Percentiles rank a stretch among this genome's conserved stretches.
Evolutionary conservation across 30 jellyfish, hydroid and myxozoan genomes (phyloP).

Genomic region (Hydractinia echinata): DNA sequence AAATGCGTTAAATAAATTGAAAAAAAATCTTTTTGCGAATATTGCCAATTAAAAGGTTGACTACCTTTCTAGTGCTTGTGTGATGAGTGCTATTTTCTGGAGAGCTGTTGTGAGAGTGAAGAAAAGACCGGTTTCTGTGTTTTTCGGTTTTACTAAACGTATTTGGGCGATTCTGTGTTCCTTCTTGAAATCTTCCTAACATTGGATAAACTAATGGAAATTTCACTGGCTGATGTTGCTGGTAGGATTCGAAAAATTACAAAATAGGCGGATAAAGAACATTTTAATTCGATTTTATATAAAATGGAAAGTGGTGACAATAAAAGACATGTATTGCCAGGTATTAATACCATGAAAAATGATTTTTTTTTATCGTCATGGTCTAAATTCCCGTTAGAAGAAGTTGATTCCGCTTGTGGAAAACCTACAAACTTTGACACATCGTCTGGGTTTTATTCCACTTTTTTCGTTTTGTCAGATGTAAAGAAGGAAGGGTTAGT

Average conservation of each 20-base stretch:
- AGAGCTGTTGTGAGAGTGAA: background rate
- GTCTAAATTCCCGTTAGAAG: background rate
- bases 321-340: background rate
- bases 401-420: background rate
- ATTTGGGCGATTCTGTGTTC: background rate
- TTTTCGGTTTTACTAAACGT: background rate
- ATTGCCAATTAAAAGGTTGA: background rate
- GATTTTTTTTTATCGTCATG: background rate
- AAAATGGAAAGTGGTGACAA: background rate
- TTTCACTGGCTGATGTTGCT: slow-evolving; percentile 1
- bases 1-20: background rate
- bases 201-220: background rate
- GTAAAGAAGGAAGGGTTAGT: background rate
- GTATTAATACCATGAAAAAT: background rate
- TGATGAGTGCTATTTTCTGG: background rate
- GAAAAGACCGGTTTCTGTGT: background rate
- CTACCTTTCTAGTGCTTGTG: background rate
- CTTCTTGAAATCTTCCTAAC: background rate
- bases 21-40: background rate
- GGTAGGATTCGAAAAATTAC: background rate
- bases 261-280: background rate
- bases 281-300: background rate
- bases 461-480: background rate
- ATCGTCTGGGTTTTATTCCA: background rate
- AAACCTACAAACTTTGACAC: background rate